phyloP scores from a whole-genome alignment of 2,797 vertebrate genomes.

The Harpagifer antarcticus region DNA sequence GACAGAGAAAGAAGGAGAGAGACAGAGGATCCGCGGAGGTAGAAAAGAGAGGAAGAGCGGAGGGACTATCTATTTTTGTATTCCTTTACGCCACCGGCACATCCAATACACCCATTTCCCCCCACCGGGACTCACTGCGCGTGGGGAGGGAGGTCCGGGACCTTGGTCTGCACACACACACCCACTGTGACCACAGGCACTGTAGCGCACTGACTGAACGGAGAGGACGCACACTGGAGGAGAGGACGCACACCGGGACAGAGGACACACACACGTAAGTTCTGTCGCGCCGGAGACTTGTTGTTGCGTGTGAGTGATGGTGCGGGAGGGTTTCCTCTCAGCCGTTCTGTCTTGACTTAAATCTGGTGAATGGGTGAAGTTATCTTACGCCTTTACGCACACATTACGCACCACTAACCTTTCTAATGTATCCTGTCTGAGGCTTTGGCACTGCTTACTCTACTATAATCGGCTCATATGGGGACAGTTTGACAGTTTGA shows the following conservation, averaged over 20 bases:
- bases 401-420: neutral
- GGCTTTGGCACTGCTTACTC: neutral
- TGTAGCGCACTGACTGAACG: constrained; percentile 47
- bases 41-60: constrained; percentile 43
- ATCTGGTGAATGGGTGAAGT: neutral
- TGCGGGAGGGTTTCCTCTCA: neutral
- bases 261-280: constrained; percentile 61
- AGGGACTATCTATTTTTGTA: constrained; percentile 72
- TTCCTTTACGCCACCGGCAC: constrained; percentile 52
- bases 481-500: neutral
- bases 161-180: constrained; percentile 42
- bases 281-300: neutral
- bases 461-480: neutral
- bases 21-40: constrained; percentile 28
- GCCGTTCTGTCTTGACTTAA: neutral
- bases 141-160: constrained; percentile 76
- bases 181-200: constrained; percentile 37
- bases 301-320: neutral
- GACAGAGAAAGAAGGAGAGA: constrained; percentile 45
- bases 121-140: constrained; percentile 64
- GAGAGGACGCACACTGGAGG: constrained; percentile 34
- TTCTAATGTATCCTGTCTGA: neutral
- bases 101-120: constrained; percentile 61
- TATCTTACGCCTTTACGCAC: neutral
- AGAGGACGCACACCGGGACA: constrained; percentile 30